Conservation (phyloP, 2,797 vertebrate genomes). For the Sciurus carolinensis region DNA sequence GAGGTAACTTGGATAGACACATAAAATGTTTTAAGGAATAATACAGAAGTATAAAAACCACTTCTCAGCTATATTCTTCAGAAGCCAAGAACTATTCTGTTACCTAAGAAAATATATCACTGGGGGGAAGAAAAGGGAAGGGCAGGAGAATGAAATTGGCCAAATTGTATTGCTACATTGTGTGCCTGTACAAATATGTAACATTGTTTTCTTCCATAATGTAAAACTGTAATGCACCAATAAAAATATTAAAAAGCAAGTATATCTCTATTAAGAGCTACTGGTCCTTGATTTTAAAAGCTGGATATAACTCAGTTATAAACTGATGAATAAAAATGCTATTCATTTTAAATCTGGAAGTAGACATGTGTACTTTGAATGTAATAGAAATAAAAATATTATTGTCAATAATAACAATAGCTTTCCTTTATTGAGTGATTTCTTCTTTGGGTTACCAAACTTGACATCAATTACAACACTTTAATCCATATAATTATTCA, state of each 20-base stretch:
- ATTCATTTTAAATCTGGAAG: slow-evolving; percentile 2
- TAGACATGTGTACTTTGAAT: not conserved
- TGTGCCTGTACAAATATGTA: too few relatives aligned
- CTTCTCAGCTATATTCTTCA: not conserved
- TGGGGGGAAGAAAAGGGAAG: too few relatives aligned
- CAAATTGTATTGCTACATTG: too few relatives aligned
- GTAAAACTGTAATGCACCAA: too few relatives aligned
- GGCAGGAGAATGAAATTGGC: too few relatives aligned
- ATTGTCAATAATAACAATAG: not conserved
- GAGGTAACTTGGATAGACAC: not conserved
- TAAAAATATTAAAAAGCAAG: too few relatives aligned
- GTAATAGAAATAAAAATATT: too few relatives aligned
- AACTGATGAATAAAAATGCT: not conserved
- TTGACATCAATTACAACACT: not conserved
- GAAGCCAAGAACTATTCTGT: not conserved
- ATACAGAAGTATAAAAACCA: not conserved
- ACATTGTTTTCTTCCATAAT: too few relatives aligned
- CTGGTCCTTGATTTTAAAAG: slow-evolving; percentile 1
- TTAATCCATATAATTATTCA: not conserved
- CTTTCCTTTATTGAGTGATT: not conserved
- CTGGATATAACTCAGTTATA: not conserved
- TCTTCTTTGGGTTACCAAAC: not conserved
- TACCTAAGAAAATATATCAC: not conserved
- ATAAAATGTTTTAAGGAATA: not conserved
- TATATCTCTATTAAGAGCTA: not conserved